Evolutionary conservation across 2,797 vertebrate species (phyloP), one percentile per base, ranked within the genome.

Genomic region (Chromobotia macracanthus): DNA sequence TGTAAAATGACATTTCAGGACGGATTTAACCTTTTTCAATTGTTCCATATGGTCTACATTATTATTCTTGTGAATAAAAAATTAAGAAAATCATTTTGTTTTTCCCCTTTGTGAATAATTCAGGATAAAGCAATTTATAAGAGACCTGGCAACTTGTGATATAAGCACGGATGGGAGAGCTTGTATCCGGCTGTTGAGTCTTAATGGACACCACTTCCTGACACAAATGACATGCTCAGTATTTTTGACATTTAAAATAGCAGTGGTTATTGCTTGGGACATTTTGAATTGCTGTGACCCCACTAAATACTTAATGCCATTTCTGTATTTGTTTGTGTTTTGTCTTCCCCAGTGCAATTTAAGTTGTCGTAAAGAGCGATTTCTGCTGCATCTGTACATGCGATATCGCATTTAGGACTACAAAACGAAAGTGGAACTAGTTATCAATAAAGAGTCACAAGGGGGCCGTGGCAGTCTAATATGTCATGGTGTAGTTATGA

Each of bases 281-380:
- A 76, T 76, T 51, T 46, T 76, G 18, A 76, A 67, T 46, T 31
- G 64, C 64, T 28, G 51, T 25, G 44, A 51, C 35, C 11, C 3
- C 8, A 38, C 61, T 64, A 64, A 64, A 64, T 64, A 38, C 38
- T 64, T 64, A 18, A 64, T 46, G 51, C 21, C 64, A 76, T 67
- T 51, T 56, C 21, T 31, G 74, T n/a, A 46, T 44, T 66, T 76
- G 74, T 67, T 76, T 76, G 64, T 44, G 25, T 76, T 76, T 66
- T 23, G 18, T 58, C 51, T 46, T 76, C 51, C 21, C 50, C 44
- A 56, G 63, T 65, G 73, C 61, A 55, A 53, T 66, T 75, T 23
- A 66, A 55, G 61, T 65, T 58, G 64, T 41, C 38, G 46, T 19
- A 48, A 44, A 46, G 51, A 67, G 4, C n/a, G 7, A 67, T 58